Conservation (phyloP, 2,888 invertebrate species). For the Athalia circularis region DNA sequence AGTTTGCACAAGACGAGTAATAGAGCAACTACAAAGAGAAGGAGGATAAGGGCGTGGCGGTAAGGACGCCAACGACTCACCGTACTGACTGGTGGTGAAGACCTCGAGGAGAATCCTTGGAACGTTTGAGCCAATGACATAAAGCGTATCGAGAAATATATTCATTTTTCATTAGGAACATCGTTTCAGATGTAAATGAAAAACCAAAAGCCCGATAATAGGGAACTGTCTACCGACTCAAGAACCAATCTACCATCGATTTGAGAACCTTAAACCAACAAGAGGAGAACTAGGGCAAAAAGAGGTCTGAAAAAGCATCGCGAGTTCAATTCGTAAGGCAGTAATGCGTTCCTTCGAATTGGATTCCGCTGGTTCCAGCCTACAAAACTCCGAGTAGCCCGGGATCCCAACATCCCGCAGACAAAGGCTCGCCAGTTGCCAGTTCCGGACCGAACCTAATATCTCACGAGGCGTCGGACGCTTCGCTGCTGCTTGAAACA, state of each 20-base stretch:
- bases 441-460: conserved; percentile 52
- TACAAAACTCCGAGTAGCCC: conserved; percentile 6
- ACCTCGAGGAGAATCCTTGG: too few species aligned
- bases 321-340: conserved; percentile 24
- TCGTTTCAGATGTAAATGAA: neutral
- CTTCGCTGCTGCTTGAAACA: conserved; percentile 23
- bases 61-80: too few species aligned
- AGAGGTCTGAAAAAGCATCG: neutral
- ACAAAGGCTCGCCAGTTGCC: conserved; percentile 49
- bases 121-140: too few species aligned
- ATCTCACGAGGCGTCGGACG: conserved; percentile 47
- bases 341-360: conserved; percentile 35
- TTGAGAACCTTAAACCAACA: neutral
- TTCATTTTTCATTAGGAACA: too few species aligned
- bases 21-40: neutral
- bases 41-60: neutral
- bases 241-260: neutral
- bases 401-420: conserved; percentile 7
- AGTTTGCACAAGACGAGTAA: neutral
- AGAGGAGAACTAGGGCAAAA: neutral
- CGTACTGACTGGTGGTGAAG: too few species aligned
- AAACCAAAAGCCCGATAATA: neutral
- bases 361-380: neutral
- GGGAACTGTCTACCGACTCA: neutral
- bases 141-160: too few species aligned